A percentile compares a stretch with the other conserved stretches of the same genome.
These are phyloP conservation scores for Tympanuchus pallidicinctus DNA, from an alignment of 2,113 vertebrate genomes.

Conservation along the genomic window DNA sequence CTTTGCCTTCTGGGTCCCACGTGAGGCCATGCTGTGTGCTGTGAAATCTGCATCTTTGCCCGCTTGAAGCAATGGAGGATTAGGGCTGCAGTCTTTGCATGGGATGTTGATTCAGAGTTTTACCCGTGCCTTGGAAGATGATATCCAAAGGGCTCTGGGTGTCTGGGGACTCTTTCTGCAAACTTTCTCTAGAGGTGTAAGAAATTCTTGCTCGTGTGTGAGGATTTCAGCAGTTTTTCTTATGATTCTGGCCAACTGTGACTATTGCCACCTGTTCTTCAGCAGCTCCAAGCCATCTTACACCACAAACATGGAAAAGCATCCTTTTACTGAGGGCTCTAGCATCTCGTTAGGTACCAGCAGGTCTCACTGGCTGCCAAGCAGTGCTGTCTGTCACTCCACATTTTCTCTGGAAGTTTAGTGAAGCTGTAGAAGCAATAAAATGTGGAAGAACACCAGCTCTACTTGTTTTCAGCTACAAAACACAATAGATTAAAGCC, in stretches of 20 bases:
- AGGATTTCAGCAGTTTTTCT: background rate
- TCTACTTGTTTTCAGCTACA: background rate
- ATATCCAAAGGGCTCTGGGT: background rate
- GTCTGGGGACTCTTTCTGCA: background rate
- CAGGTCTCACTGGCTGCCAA: background rate
- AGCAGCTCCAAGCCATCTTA: background rate
- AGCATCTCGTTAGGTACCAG: no score
- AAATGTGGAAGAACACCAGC: background rate
- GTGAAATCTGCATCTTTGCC: background rate
- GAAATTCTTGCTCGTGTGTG: background rate
- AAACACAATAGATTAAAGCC: background rate
- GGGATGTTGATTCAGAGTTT: background rate
- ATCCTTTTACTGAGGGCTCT: background rate
- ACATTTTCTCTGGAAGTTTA: background rate
- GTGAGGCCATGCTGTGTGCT: background rate
- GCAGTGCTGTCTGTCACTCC: background rate
- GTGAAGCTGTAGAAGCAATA: background rate
- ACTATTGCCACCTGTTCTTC: background rate
- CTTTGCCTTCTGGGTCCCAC: background rate
- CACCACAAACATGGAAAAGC: background rate
- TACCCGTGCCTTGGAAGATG: background rate
- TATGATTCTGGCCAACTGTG: background rate
- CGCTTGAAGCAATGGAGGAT: background rate
- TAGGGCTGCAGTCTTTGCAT: background rate
- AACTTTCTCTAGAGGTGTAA: no score